Evolutionary conservation across 2,797 vertebrate species (phyloP).

Genomic region (Muscicapa striata): DNA sequence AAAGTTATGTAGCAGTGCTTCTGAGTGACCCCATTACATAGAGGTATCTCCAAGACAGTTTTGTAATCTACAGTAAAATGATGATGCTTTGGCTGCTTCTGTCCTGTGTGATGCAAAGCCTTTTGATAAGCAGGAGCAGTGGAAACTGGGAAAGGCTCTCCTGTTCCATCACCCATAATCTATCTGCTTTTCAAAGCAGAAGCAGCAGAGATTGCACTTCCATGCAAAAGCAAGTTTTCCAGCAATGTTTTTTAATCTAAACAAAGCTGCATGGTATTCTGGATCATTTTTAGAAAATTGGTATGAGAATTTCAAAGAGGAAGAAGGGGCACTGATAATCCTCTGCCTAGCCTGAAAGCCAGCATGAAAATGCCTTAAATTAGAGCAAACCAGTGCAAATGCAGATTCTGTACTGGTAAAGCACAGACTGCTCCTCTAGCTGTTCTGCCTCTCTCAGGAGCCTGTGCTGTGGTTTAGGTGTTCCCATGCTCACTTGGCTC

Average conservation of each 20-base stretch:
- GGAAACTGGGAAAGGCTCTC: not conserved
- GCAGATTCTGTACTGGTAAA: not conserved
- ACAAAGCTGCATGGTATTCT: not conserved
- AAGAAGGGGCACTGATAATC: not conserved
- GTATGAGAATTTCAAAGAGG: not conserved
- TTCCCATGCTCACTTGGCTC: not conserved
- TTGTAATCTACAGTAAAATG: not conserved
- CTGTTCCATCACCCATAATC: not conserved
- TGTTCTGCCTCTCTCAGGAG: not conserved
- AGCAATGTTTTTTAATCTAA: not conserved
- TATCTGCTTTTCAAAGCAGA: constrained; percentile 5
- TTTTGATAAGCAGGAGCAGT: not conserved
- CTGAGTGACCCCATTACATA: not conserved
- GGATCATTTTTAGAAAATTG: not conserved
- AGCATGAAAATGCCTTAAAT: not conserved
- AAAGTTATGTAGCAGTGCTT: not conserved
- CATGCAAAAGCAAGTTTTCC: not conserved
- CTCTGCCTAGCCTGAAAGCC: not conserved
- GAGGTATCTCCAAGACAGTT: not conserved
- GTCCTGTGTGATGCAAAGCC: not conserved
- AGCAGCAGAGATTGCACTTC: not conserved
- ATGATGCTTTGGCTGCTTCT: not conserved
- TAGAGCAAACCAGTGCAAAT: not conserved
- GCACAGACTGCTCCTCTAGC: not conserved
- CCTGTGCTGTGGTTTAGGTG: not conserved